phyloP scores from a whole-genome alignment of 2,888 invertebrate species.

The Lysandra bellargus region DNA sequence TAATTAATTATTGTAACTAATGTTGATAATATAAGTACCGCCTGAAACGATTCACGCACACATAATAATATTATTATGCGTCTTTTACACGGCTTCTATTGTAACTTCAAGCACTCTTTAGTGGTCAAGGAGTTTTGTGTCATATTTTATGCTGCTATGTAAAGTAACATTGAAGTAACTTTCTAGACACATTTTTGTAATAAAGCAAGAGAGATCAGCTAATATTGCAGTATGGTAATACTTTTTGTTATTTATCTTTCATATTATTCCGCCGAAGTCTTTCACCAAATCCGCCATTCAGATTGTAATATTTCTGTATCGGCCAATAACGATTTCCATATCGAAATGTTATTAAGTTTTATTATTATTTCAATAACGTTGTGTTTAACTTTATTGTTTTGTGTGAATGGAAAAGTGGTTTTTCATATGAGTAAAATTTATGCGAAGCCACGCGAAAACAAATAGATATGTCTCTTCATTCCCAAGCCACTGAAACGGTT shows the following conservation, averaged over 20 bases:
- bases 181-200: neutral
- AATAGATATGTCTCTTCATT: too few species aligned
- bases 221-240: neutral
- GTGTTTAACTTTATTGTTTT: neutral
- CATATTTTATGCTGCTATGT: too few species aligned
- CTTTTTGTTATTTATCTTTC: neutral
- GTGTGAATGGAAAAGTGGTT: neutral
- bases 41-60: too few species aligned
- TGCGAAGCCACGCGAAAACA: too few species aligned
- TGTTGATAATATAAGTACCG: too few species aligned
- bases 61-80: too few species aligned
- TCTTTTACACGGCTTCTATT: too few species aligned
- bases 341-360: constrained; percentile 19
- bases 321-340: neutral
- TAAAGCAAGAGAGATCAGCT: neutral
- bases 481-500: too few species aligned
- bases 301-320: constrained; percentile 16
- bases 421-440: neutral
- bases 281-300: constrained; percentile 13
- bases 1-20: too few species aligned
- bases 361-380: neutral
- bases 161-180: too few species aligned
- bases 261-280: constrained; percentile 10
- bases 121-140: too few species aligned
- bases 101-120: too few species aligned